phyloP scores from a whole-genome alignment of 2,888 invertebrate species.

The Cataglyphis livida region DNA sequence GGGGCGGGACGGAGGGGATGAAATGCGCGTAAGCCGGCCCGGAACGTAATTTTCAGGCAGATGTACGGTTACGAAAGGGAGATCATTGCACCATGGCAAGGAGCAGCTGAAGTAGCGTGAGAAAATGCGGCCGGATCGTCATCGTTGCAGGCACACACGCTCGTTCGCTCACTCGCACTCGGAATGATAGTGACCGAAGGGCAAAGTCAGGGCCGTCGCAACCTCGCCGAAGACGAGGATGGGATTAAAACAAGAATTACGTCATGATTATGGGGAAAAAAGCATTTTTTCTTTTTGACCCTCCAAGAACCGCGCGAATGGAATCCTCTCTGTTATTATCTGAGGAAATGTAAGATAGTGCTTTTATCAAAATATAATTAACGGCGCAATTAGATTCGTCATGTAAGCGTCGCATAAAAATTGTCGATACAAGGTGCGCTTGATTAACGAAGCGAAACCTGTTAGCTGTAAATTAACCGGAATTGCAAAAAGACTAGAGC shows the following conservation, averaged over 20 bases:
- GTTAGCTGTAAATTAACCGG: conserved; percentile 1
- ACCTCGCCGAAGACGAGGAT: conserved; percentile 17
- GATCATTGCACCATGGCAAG: conserved; percentile 73
- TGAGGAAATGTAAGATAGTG: neutral
- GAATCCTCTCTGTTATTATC: neutral
- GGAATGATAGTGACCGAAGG: conserved; percentile 68
- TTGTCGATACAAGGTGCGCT: neutral
- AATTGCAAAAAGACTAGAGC: neutral
- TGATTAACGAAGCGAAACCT: conserved; percentile 28
- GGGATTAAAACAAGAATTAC: neutral
- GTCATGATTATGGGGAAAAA: conserved; percentile 9
- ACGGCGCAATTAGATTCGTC: conserved; percentile 21
- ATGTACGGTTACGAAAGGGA: conserved; percentile 72
- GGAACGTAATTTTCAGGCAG: conserved; percentile 73
- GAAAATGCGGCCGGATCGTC: conserved; percentile 70
- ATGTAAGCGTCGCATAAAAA: conserved; percentile 1
- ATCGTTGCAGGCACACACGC: conserved; percentile 38
- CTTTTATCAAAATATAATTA: conserved; percentile 6
- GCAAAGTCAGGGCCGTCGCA: conserved; percentile 70
- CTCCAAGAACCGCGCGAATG: neutral
- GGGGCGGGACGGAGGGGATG: conserved; percentile 6
- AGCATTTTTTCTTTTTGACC: neutral
- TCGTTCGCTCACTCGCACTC: neutral
- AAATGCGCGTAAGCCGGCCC: conserved; percentile 38
- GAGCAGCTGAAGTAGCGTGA: conserved; percentile 78